Conservation (phyloP, 1,140 invertebrate species). For the Drosophila rhopaloa region DNA sequence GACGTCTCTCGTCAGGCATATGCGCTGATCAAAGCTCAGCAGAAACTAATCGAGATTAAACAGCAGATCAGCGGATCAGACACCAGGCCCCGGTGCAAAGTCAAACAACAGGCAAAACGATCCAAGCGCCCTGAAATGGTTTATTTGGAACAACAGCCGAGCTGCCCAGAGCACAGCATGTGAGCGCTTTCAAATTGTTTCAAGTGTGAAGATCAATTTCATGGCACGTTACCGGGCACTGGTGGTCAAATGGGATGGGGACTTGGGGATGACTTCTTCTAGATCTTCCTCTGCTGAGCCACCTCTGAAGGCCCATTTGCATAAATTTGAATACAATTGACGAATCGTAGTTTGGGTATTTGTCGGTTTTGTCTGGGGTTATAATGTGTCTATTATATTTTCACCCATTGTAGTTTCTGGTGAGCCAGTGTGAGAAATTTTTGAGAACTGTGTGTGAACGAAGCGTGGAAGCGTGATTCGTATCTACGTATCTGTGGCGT, state of each 20-base stretch:
- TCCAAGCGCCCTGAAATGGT: conserved; percentile 30
- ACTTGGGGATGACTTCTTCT: conserved; percentile 26
- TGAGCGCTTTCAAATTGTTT: conserved; percentile 83
- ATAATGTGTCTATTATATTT: conserved; percentile 79
- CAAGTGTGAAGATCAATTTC: conserved; percentile 84
- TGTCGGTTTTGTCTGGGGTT: conserved; percentile 63
- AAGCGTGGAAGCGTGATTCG: conserved; percentile 52
- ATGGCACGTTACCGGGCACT: conserved; percentile 71
- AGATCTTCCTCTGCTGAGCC: conserved; percentile 17
- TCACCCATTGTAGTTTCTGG: conserved; percentile 47
- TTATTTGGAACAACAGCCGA: conserved; percentile 20
- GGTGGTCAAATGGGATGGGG: conserved; percentile 8
- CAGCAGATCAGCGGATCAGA: conserved; percentile 37
- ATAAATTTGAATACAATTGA: conserved; percentile 83
- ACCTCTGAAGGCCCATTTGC: conserved; percentile 56
- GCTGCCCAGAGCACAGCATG: conserved; percentile 61
- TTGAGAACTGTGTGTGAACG: conserved; percentile 59
- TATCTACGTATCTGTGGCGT: conserved; percentile 53
- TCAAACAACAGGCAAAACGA: conserved; percentile 29
- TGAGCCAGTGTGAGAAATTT: conserved; percentile 61
- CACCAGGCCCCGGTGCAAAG: conserved; percentile 13
- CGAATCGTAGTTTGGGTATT: conserved; percentile 76
- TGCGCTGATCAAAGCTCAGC: conserved; percentile 57
- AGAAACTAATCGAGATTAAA: conserved; percentile 52
- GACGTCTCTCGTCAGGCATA: conserved; percentile 69